Percentiles rank a stretch among this genome's conserved stretches.
These are phyloP conservation scores for Antheraea yamamai DNA, from an alignment of 2,888 invertebrate species.

Conservation along the genomic window DNA sequence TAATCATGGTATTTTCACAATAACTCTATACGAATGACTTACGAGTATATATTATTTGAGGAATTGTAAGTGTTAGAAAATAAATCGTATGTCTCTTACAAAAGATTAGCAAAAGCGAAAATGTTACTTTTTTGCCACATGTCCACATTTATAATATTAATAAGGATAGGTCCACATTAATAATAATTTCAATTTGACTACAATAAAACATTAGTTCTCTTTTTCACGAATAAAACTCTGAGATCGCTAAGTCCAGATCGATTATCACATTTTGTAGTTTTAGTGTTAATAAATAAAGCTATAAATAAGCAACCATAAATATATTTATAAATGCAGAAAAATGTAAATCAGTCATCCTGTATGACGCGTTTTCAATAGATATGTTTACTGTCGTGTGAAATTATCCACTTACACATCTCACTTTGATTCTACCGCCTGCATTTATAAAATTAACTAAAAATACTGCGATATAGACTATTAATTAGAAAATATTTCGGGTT, in stretches of 20 bases:
- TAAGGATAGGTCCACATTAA: no score
- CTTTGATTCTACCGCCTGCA: constrained; percentile 35
- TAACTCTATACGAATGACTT: neutral
- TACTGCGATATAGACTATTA: neutral
- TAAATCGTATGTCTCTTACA: neutral
- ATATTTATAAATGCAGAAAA: neutral
- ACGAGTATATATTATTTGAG: neutral
- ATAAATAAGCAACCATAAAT: neutral
- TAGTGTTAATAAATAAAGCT: neutral
- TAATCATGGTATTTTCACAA: neutral
- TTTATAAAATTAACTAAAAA: constrained; percentile 24
- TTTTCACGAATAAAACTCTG: neutral
- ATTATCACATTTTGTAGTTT: neutral
- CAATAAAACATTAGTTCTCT: neutral
- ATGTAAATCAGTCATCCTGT: neutral
- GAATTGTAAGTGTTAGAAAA: neutral
- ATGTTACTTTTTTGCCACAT: no score
- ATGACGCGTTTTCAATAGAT: neutral
- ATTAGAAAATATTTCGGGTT: constrained; percentile 16
- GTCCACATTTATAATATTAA: no score
- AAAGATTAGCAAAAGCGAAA: no score
- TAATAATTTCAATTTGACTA: no score
- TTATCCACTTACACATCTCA: constrained; percentile 34
- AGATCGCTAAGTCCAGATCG: neutral
- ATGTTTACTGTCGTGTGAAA: constrained; percentile 42